Base-by-base conservation (phyloP, 1,140 invertebrate species). In the Elymnias hypermnestra region DNA sequence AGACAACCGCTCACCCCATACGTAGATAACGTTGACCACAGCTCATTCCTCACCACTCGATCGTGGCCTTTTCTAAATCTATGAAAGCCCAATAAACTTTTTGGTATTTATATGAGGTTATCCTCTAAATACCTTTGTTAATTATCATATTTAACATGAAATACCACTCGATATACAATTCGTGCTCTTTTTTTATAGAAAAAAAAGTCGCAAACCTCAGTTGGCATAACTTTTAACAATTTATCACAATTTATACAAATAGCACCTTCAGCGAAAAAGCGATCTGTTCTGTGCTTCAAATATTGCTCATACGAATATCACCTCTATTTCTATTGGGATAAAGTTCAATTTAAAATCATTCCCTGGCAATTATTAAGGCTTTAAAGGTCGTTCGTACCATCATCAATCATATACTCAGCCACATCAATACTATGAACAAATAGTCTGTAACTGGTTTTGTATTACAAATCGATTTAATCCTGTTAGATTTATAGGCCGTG, bases 381-480 rank as follows among this genome's bases (percentile, higher is more conserved):
- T 54, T 45, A 60, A n/a, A n/a, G 51, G 43, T 52, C 37, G 55
- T 58, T 64, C 45, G 56, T 56, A 58, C 55, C 46, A 57, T 63
- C 62, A 77, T 77, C 63, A 60, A 73, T 76, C 72, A 76, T 72
- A 63, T 7, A 31, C 46, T 42, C 48, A 70, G 68, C 61, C 72
- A 73, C 63, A 68, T 73, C 68, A 68, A 68, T 75, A 70, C 57
- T 57, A 54, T 64, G 63, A 66, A 63, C 68, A 76, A 76, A 73
- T 73, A 73, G 68, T 76, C 52, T 61, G 64, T 68, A 72, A 72
- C 63, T 61, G 55, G 63, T 72, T 64, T 52, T 42, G 49, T 57
- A 56, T 54, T 64, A 71, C 68, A 66, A 69, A 72, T 66, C 62
- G 64, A 65, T 73, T 67, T 72, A 76, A 76, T 75, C 66, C 66